These are phyloP conservation scores for Crotophaga sulcirostris DNA, from an alignment of 2,113 vertebrate species.

Conservation along the genomic window DNA sequence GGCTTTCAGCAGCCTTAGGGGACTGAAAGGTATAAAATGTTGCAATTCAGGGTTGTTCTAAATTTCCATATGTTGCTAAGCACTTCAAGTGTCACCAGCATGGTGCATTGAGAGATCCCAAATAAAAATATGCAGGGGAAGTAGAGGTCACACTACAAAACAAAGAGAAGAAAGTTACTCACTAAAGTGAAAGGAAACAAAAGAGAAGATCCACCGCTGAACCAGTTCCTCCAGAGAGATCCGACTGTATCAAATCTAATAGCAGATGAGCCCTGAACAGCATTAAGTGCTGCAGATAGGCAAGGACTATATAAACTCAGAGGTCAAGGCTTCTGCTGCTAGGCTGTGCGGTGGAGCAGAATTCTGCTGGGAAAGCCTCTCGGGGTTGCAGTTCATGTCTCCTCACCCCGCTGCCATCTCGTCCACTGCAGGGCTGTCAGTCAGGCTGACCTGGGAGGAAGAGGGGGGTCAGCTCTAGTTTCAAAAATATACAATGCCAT, in stretches of 20 bases:
- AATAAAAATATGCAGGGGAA: background rate
- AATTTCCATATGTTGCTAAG: slow-evolving; percentile 43
- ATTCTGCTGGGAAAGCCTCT: background rate
- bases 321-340: background rate
- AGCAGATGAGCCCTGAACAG: background rate
- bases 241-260: background rate
- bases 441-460: background rate
- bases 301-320: background rate
- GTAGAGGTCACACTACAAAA: background rate
- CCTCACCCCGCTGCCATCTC: background rate
- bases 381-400: background rate
- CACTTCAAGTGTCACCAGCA: background rate
- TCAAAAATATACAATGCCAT: background rate
- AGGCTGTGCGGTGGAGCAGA: background rate
- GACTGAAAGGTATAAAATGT: background rate
- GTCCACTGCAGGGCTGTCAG: background rate
- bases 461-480: background rate
- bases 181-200: background rate
- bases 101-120: background rate
- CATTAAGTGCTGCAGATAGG: background rate
- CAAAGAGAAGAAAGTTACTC: background rate
- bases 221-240: background rate
- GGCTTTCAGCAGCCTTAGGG: slow-evolving; percentile 11
- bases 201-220: background rate
- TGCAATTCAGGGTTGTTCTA: background rate